A percentile compares a stretch with the other conserved stretches of the same genome.
Evolutionary conservation across 2,113 vertebrate species (phyloP).

Genomic region (Gymnocephalus cernua): DNA sequence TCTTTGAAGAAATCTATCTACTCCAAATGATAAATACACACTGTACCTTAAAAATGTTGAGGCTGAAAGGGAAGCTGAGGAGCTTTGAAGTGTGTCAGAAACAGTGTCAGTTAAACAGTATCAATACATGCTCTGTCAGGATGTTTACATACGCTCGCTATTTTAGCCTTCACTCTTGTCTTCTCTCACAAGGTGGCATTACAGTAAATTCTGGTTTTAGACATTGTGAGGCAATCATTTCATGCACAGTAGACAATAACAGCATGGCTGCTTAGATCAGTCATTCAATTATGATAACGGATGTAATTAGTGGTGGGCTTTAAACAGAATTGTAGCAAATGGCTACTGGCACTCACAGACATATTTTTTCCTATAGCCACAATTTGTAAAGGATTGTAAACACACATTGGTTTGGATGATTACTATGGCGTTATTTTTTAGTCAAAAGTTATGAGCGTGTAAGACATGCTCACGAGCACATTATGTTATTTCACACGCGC

Average conservation of each 20-base stretch:
- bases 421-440: no score
- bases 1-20: constrained; percentile 49
- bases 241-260: constrained; percentile 72
- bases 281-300: constrained; percentile 74
- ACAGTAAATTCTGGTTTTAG: constrained; percentile 58
- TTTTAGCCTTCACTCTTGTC: constrained; percentile 59
- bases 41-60: not conserved
- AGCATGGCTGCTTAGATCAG: constrained; percentile 62
- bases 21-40: constrained; percentile 61
- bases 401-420: constrained; percentile 70
- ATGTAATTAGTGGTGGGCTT: constrained; percentile 74
- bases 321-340: constrained; percentile 65
- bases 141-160: constrained; percentile 71
- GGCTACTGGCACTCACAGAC: constrained; percentile 64
- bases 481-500: no score
- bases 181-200: constrained; percentile 72
- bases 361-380: constrained; percentile 66
- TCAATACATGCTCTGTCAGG: constrained; percentile 57
- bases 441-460: no score
- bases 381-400: constrained; percentile 72
- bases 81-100: constrained; percentile 44
- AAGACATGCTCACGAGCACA: no score
- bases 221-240: constrained; percentile 68
- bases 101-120: constrained; percentile 29
- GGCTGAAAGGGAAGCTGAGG: constrained; percentile 40